A percentile compares a stretch with the other conserved stretches of the same genome.
phyloP scores from a whole-genome alignment of 2,113 vertebrate genomes.

The Rana temporaria region DNA sequence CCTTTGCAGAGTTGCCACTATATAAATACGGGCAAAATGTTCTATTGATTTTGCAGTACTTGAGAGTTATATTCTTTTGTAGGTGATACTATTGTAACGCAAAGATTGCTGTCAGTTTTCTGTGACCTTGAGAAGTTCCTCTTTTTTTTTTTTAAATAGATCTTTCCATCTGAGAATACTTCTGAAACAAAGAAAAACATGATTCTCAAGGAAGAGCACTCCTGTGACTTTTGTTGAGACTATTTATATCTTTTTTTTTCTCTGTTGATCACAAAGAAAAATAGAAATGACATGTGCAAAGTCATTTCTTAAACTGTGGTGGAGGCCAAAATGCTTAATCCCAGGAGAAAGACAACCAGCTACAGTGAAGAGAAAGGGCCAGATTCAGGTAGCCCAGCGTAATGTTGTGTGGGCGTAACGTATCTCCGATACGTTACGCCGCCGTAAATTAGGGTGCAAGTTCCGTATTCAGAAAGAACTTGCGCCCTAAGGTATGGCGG shows the following conservation, averaged over 20 bases:
- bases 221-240: slow-evolving; percentile 1
- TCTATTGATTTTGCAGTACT: neutral
- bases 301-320: slow-evolving; percentile 11
- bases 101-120: neutral
- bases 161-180: neutral
- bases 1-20: too few relatives aligned
- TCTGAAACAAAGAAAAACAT: neutral
- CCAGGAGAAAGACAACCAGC: neutral
- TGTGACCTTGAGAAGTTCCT: neutral
- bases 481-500: too few relatives aligned
- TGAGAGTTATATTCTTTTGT: neutral
- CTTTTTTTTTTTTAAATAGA: neutral
- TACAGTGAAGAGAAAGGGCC: neutral
- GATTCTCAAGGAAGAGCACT: neutral
- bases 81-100: neutral
- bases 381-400: too few relatives aligned
- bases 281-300: slow-evolving; percentile 17
- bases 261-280: slow-evolving; percentile 4
- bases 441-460: too few relatives aligned
- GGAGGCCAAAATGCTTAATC: slow-evolving; percentile 2
- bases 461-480: too few relatives aligned
- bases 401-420: too few relatives aligned
- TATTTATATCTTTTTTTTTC: slow-evolving; percentile 8
- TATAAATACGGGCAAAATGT: too few relatives aligned
- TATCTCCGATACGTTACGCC: too few relatives aligned